Conservation (phyloP, 2,113 vertebrate genomes). For the Mellivora capensis region DNA sequence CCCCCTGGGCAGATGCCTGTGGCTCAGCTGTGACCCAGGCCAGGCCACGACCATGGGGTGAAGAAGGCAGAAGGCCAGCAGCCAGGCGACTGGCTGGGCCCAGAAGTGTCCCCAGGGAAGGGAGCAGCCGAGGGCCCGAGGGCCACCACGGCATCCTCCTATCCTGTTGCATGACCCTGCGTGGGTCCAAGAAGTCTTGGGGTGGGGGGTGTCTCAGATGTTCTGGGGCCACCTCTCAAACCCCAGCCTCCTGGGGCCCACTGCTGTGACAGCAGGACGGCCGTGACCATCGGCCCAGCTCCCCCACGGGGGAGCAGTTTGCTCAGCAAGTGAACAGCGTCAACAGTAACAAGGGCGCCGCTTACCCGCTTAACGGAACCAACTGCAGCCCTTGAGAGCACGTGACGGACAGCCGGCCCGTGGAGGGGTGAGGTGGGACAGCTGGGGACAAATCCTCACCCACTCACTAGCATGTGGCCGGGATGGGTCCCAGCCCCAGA, state of each 20-base stretch:
- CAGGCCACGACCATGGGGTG: fast-evolving
- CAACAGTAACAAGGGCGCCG: neutral
- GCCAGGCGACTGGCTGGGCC: neutral
- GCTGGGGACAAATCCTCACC: fast-evolving
- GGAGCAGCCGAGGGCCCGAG: fast-evolving
- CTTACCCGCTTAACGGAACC: neutral
- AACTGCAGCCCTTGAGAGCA: neutral
- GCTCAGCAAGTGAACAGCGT: neutral
- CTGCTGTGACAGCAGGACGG: neutral
- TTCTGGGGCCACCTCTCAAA: neutral
- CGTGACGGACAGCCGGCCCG: neutral
- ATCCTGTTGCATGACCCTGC: neutral
- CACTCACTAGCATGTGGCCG: fast-evolving
- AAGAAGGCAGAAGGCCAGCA: neutral
- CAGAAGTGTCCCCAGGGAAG: neutral
- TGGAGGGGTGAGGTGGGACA: fast-evolving
- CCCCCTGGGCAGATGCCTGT: neutral
- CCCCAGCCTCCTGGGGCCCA: fast-evolving
- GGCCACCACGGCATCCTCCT: fast-evolving
- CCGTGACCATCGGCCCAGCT: neutral
- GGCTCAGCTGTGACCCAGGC: neutral
- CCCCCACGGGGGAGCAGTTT: neutral
- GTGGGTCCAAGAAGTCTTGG: neutral
- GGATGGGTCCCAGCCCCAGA: fast-evolving
- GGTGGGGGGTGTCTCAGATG: neutral